Evolutionary conservation across 2,797 vertebrate species (phyloP).

Genomic region (Ateles fusciceps): DNA sequence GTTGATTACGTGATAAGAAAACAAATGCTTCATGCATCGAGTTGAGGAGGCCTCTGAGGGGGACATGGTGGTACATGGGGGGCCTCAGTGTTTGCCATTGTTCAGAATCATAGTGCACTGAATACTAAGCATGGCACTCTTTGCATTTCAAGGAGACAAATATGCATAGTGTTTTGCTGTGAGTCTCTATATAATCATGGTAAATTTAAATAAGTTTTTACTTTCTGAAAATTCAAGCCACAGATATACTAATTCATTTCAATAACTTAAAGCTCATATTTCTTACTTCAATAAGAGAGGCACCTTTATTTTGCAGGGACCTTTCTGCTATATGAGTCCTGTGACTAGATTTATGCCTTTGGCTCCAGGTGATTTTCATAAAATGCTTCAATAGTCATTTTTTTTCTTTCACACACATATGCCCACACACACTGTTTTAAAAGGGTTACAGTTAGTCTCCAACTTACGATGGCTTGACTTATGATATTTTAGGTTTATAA

Average conservation of each 20-base stretch:
- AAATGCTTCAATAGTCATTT: background rate
- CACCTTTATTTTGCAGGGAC: background rate
- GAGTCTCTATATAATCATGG: background rate
- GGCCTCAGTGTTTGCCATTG: background rate
- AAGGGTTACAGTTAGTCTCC: background rate
- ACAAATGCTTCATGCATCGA: background rate
- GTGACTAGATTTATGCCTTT: background rate
- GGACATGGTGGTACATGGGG: background rate
- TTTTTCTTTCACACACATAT: background rate
- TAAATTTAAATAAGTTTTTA: constrained; percentile 40
- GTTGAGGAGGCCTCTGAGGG: background rate
- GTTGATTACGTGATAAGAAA: background rate
- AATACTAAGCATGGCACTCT: background rate
- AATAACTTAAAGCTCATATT: constrained; percentile 1
- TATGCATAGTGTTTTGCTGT: background rate
- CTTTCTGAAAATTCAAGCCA: constrained; percentile 34
- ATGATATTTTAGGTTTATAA: background rate
- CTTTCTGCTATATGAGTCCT: background rate
- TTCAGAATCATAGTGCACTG: background rate
- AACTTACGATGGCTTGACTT: background rate
- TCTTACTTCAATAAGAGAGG: background rate
- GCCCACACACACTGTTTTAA: background rate
- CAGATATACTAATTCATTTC: background rate
- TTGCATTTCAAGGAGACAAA: constrained; percentile 27
- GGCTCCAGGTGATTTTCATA: constrained; percentile 14